phyloP scores from a whole-genome alignment of 2,888 invertebrate genomes.

The Eurytoma californica region DNA sequence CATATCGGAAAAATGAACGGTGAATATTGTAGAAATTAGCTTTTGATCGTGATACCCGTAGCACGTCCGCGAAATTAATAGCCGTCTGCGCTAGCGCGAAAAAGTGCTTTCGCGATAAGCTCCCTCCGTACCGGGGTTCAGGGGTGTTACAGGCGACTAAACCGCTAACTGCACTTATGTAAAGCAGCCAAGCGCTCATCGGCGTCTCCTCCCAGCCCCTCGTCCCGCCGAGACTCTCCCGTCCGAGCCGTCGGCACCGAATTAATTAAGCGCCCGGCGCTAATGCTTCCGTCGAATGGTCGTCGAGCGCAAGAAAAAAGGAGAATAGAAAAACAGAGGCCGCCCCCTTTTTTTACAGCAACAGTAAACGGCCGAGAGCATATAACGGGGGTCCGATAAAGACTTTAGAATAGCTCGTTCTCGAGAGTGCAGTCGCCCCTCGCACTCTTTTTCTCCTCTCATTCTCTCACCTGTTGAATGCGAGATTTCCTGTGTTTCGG shows the following conservation, averaged over 20 bases:
- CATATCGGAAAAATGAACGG: not conserved
- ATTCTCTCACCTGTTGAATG: slow-evolving; percentile 83
- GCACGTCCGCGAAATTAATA: slow-evolving; percentile 3
- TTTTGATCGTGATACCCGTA: not conserved
- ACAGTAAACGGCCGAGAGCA: not conserved
- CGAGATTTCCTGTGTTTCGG: slow-evolving; percentile 91
- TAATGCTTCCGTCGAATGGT: slow-evolving; percentile 2
- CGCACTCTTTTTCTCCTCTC: not conserved
- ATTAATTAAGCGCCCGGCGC: slow-evolving; percentile 21
- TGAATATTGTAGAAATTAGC: not conserved
- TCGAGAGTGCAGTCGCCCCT: not conserved
- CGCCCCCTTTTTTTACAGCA: not conserved
- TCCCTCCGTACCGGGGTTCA: not conserved
- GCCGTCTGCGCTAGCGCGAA: not conserved
- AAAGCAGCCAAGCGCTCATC: slow-evolving; percentile 7
- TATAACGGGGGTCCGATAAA: not conserved
- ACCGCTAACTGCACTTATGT: slow-evolving; percentile 39
- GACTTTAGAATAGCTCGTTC: not conserved
- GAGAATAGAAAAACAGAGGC: not conserved
- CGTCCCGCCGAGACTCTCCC: not conserved
- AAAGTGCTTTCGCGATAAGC: slow-evolving; percentile 10
- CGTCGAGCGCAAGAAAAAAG: not conserved
- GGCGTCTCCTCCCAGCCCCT: not conserved
- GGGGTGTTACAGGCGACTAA: slow-evolving; percentile 16
- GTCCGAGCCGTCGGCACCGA: not conserved